phyloP scores from a whole-genome alignment of 1,140 invertebrate species.

The Oscheius sp. region DNA sequence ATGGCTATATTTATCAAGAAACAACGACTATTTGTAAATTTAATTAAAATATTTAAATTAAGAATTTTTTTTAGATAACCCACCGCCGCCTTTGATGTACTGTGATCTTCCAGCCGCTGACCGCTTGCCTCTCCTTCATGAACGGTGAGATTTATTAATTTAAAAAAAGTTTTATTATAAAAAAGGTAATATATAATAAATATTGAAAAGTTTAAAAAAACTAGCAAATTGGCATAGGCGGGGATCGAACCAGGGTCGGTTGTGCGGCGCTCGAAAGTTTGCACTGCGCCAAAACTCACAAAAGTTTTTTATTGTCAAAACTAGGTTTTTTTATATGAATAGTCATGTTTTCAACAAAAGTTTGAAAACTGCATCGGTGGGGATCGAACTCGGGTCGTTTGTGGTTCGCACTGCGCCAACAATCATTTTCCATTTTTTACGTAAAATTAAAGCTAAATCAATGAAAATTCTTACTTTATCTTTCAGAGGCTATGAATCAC shows the following conservation, averaged over 20 bases:
- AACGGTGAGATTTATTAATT: too few relatives aligned
- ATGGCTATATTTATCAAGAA: neutral
- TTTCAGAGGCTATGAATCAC: conserved; percentile 1
- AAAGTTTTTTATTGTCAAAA: neutral
- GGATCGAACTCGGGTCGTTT: too few relatives aligned
- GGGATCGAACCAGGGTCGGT: neutral
- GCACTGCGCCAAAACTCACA: neutral
- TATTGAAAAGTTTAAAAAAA: too few relatives aligned
- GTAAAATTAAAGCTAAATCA: too few relatives aligned
- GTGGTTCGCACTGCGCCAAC: too few relatives aligned
- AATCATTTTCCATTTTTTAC: too few relatives aligned
- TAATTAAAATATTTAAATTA: too few relatives aligned
- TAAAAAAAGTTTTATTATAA: too few relatives aligned
- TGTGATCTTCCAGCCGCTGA: neutral
- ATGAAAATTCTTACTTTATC: neutral
- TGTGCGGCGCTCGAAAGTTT: neutral
- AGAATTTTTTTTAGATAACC: too few relatives aligned
- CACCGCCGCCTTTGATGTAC: too few relatives aligned
- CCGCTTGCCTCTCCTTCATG: neutral
- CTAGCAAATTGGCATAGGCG: too few relatives aligned
- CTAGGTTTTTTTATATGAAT: neutral
- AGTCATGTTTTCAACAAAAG: neutral
- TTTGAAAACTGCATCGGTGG: neutral
- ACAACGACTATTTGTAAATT: neutral
- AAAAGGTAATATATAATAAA: too few relatives aligned